Conservation (phyloP, 2,113 vertebrate genomes). For the Zeus faber region DNA sequence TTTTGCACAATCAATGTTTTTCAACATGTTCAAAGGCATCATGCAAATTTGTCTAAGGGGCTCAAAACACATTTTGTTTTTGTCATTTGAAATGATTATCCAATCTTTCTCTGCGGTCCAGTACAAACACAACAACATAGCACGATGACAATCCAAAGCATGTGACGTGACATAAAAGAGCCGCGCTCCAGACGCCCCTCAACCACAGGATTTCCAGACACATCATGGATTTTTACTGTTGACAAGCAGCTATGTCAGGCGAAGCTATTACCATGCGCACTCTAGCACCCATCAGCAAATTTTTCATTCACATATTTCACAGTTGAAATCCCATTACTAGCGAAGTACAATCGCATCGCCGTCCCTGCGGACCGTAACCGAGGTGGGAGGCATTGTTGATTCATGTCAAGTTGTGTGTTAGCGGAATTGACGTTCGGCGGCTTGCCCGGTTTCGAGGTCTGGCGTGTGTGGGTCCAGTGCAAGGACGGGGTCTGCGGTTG, state of each 20-base stretch:
- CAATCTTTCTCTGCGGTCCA: no score
- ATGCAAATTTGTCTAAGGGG: no score
- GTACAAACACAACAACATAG: no score
- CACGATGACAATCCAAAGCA: no score
- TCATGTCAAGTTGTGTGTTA: conserved; percentile 36
- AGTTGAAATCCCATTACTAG: background rate
- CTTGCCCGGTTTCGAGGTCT: conserved; percentile 45
- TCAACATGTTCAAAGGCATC: no score
- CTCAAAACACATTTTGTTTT: no score
- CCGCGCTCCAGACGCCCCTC: no score
- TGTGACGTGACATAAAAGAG: no score
- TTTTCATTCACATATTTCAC: conserved; percentile 5
- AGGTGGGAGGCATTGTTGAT: conserved; percentile 25
- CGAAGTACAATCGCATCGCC: conserved; percentile 4
- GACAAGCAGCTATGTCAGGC: background rate
- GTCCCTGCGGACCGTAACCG: conserved; percentile 23
- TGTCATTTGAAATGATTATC: no score
- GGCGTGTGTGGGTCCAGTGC: conserved; percentile 46
- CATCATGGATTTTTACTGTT: background rate
- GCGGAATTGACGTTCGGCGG: conserved; percentile 34
- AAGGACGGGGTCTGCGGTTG: conserved; percentile 46
- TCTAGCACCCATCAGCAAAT: background rate
- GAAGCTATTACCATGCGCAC: background rate
- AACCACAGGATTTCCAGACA: no score
- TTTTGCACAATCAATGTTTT: no score